These are phyloP conservation scores for Scelioninae gen. 1 DNA, from an alignment of 2,888 invertebrate genomes.

Conservation along the genomic window DNA sequence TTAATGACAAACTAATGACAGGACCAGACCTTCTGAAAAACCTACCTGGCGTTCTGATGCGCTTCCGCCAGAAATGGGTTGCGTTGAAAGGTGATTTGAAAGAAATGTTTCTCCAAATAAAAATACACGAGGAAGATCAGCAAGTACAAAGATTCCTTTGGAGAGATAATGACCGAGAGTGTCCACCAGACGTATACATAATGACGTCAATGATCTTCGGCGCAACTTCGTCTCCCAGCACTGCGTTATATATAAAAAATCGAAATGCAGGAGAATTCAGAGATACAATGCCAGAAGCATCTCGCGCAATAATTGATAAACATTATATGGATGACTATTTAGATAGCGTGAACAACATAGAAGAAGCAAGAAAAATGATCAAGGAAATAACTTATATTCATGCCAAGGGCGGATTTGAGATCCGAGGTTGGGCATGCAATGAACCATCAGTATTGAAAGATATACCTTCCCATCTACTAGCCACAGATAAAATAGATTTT, in stretches of 20 bases:
- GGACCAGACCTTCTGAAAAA: constrained; percentile 76
- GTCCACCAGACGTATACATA: not conserved
- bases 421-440: no score
- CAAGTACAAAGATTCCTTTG: no score
- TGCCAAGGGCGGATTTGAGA: no score
- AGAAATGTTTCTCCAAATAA: constrained; percentile 78
- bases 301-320: constrained; percentile 71
- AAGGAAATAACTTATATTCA: no score
- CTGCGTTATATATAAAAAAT: constrained; percentile 73
- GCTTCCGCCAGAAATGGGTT: constrained; percentile 66
- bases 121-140: no score
- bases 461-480: no score
- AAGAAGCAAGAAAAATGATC: no score
- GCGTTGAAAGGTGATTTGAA: constrained; percentile 73
- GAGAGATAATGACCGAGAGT: no score
- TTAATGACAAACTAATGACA: constrained; percentile 75
- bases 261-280: constrained; percentile 50
- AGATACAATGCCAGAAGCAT: not conserved
- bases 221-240: constrained; percentile 59
- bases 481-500: no score
- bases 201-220: constrained; percentile 69
- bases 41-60: constrained; percentile 77
- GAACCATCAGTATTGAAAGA: no score
- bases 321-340: constrained; percentile 66
- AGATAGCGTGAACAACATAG: no score